These are phyloP conservation scores for Megastigmus dorsalis DNA, from an alignment of 2,888 invertebrate genomes.

Conservation along the genomic window DNA sequence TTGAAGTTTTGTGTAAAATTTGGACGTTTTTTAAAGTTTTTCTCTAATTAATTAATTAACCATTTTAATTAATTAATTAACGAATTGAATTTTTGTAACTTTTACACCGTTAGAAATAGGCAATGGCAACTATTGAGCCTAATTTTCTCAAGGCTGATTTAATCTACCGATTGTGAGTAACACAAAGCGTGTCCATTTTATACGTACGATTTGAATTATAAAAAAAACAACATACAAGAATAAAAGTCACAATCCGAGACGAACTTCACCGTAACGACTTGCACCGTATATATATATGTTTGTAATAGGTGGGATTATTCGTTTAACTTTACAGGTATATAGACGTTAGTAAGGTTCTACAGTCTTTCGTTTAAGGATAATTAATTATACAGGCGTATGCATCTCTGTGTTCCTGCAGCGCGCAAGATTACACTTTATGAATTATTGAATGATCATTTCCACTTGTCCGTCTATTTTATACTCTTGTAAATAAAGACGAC, in stretches of 20 bases:
- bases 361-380: conserved; percentile 16
- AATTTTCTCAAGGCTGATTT: conserved; percentile 42
- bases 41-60: conserved; percentile 12
- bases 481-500: conserved; percentile 58
- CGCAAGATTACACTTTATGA: conserved; percentile 48
- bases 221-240: no score
- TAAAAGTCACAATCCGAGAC: background rate
- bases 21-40: conserved; percentile 11
- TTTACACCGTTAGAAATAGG: conserved; percentile 2
- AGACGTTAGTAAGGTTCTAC: background rate
- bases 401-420: conserved; percentile 54
- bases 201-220: conserved; percentile 41
- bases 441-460: conserved; percentile 26
- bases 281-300: conserved; percentile 28
- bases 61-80: background rate
- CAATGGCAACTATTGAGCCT: conserved; percentile 31
- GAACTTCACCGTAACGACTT: conserved; percentile 21
- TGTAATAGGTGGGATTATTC: conserved; percentile 21
- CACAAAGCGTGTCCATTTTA: conserved; percentile 52
- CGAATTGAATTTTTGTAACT: conserved; percentile 34
- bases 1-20: conserved; percentile 26
- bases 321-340: background rate
- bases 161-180: conserved; percentile 10
- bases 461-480: conserved; percentile 57
- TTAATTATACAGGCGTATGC: conserved; percentile 19